These are phyloP conservation scores for Crotophaga sulcirostris DNA, from an alignment of 2,113 vertebrate genomes.

Conservation along the genomic window DNA sequence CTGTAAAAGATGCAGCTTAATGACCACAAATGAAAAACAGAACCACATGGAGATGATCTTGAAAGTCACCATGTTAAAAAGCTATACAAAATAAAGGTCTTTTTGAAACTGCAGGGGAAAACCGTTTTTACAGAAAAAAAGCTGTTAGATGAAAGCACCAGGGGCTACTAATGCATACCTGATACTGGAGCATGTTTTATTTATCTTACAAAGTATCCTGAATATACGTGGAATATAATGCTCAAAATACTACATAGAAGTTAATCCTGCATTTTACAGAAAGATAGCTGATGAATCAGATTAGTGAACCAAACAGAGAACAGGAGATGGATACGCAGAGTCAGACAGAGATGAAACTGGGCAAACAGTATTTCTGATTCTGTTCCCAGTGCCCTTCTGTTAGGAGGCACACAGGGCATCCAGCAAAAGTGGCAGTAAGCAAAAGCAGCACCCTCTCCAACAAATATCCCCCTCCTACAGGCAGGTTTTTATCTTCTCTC, in stretches of 20 bases:
- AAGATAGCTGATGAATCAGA: neutral
- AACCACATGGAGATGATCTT: neutral
- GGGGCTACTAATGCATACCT: neutral
- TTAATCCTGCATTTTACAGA: neutral
- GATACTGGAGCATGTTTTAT: neutral
- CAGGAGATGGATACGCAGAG: neutral
- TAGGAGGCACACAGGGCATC: accelerated
- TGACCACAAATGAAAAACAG: neutral
- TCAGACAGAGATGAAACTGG: neutral
- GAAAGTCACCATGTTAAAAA: neutral
- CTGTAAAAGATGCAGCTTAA: neutral
- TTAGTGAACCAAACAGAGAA: neutral
- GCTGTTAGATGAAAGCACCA: neutral
- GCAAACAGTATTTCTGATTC: neutral
- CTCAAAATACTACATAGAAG: neutral
- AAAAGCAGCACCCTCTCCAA: neutral
- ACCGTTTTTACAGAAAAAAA: neutral
- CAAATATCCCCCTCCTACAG: neutral
- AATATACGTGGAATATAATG: neutral
- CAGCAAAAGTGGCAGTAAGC: accelerated
- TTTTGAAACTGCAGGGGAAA: neutral
- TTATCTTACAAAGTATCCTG: neutral
- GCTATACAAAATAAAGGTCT: neutral
- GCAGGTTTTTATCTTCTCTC: neutral
- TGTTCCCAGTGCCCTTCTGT: neutral